Percentiles rank a stretch among this genome's conserved stretches.
Evolutionary conservation across 2,113 vertebrate genomes (phyloP).

Genomic region (Rhynchomys soricoides): DNA sequence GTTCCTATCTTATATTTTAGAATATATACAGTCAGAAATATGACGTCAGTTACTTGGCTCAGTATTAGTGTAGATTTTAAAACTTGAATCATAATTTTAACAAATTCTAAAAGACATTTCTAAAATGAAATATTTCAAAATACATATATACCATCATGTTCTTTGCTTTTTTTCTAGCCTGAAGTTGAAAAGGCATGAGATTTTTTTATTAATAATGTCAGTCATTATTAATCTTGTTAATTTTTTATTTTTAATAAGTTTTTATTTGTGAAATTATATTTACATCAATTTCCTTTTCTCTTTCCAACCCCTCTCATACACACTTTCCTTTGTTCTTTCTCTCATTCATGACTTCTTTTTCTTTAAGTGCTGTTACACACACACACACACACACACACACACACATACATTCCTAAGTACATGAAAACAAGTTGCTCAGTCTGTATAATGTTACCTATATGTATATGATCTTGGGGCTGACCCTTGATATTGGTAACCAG

Average conservation of each 20-base stretch:
- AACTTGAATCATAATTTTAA: conserved; percentile 32
- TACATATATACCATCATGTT: background rate
- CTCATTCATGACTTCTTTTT: background rate
- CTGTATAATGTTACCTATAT: background rate
- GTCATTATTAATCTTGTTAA: conserved; percentile 44
- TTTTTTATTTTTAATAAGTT: background rate
- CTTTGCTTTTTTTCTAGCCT: conserved; percentile 56
- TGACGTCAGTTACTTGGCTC: background rate
- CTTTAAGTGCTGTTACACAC: background rate
- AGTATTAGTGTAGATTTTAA: conserved; percentile 24
- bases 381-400: background rate
- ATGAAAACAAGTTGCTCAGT: background rate
- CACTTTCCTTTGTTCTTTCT: background rate
- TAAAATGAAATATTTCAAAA: conserved; percentile 23
- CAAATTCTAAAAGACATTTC: conserved; percentile 40
- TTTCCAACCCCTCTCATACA: background rate
- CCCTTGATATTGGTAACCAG: background rate
- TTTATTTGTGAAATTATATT: background rate
- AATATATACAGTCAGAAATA: conserved; percentile 7
- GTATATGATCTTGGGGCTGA: background rate
- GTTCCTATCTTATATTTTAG: conserved; percentile 38
- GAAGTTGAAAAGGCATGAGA: conserved; percentile 21
- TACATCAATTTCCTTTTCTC: background rate
- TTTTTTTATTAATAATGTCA: conserved; percentile 26
- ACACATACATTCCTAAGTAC: background rate